A percentile compares a stretch with the other conserved stretches of the same genome.
Evolutionary conservation across 92 coral and sea anemone genomes (phyloP).

Genomic region (Palythoa heliodiscus): DNA sequence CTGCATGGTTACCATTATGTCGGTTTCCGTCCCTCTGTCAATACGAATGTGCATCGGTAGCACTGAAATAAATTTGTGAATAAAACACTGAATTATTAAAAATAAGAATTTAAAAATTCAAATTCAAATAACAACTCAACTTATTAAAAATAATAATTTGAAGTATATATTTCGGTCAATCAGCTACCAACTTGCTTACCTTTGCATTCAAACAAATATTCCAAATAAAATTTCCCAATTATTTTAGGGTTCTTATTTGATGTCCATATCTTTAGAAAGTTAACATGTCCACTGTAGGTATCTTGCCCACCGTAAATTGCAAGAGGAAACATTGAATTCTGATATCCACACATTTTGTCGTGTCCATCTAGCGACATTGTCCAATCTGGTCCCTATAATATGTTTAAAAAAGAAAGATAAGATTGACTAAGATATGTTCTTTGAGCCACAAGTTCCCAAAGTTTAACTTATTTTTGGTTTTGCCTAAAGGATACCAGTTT

Average conservation of each 20-base stretch:
- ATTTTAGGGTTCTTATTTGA: slow-evolving; percentile 37
- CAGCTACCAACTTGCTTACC: neutral
- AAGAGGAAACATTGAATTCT: slow-evolving; percentile 42
- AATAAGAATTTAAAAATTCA: slow-evolving; percentile 10
- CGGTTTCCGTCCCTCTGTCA: slow-evolving; percentile 54
- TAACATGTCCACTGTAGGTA: slow-evolving; percentile 28
- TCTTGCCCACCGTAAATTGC: slow-evolving; percentile 40
- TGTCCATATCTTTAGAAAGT: slow-evolving; percentile 36
- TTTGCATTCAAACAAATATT: neutral
- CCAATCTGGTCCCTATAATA: slow-evolving; percentile 2
- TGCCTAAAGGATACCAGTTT: slow-evolving; percentile 3
- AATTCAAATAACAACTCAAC: slow-evolving; percentile 13
- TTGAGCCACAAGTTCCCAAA: too few species aligned
- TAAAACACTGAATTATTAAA: neutral
- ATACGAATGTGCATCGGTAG: slow-evolving; percentile 16
- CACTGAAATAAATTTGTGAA: slow-evolving; percentile 6
- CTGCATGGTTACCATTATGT: slow-evolving; percentile 45
- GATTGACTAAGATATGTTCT: too few species aligned
- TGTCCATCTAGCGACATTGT: neutral
- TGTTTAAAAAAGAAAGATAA: neutral
- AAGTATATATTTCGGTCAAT: neutral
- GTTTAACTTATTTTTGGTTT: too few species aligned
- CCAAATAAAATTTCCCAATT: slow-evolving; percentile 13
- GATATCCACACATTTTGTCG: slow-evolving; percentile 34
- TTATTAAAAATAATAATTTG: neutral